A percentile compares a stretch with the other conserved stretches of the same genome.
phyloP scores from a whole-genome alignment of 2,113 vertebrate genomes.

The Corythaixoides concolor region DNA sequence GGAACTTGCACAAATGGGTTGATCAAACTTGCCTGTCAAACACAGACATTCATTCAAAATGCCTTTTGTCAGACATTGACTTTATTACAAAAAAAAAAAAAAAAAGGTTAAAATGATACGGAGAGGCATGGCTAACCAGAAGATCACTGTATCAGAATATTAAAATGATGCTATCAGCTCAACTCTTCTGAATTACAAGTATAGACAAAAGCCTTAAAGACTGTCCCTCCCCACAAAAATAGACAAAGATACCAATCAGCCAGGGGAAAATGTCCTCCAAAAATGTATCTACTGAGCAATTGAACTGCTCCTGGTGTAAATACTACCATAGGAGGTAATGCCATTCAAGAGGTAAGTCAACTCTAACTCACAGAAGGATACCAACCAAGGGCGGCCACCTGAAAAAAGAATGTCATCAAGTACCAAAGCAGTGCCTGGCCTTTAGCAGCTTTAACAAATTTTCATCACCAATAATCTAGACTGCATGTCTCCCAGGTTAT shows the following conservation, averaged over 20 bases:
- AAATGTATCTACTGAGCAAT: background rate
- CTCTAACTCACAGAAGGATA: background rate
- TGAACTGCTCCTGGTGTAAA: background rate
- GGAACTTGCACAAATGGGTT: slow-evolving; percentile 4
- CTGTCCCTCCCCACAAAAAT: background rate
- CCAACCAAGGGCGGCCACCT: background rate
- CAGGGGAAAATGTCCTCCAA: background rate
- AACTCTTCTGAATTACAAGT: background rate
- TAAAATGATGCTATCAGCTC: background rate
- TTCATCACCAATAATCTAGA: background rate
- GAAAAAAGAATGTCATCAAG: background rate
- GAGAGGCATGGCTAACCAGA: background rate
- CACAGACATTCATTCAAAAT: background rate
- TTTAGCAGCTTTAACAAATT: background rate
- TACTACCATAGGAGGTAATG: background rate
- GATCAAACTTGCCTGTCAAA: slow-evolving; percentile 28
- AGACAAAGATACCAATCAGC: background rate
- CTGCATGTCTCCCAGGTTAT: background rate
- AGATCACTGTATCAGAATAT: background rate
- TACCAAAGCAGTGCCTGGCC: background rate
- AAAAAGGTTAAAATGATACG: background rate
- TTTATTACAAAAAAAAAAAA: background rate
- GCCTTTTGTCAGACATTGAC: background rate
- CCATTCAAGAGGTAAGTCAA: background rate
- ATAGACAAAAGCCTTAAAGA: background rate